Evolutionary conservation across 2,797 vertebrate genomes (phyloP).

Genomic region (Pachyuromys duprasi): DNA sequence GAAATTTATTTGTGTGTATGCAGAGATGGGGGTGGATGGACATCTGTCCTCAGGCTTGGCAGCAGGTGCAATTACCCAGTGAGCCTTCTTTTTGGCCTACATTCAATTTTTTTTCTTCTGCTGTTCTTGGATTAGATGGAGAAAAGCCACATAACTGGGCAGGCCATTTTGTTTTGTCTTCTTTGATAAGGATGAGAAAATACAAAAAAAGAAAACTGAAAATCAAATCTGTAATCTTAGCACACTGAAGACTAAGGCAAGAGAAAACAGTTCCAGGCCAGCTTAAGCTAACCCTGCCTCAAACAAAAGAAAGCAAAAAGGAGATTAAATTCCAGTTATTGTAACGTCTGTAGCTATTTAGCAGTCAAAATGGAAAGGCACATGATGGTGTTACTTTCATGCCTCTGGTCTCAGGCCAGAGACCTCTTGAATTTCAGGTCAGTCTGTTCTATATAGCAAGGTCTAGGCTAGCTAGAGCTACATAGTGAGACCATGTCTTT

Average conservation of each 20-base stretch:
- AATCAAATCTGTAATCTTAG: not conserved
- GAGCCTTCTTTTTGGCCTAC: not conserved
- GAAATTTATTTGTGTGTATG: not conserved
- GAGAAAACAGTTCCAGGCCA: not conserved
- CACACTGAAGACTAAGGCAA: not conserved
- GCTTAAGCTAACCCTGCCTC: not conserved
- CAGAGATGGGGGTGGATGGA: not conserved
- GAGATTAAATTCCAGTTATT: not conserved
- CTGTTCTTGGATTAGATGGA: not conserved
- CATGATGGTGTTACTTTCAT: not conserved
- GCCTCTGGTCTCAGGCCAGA: not conserved
- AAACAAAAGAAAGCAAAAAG: not conserved
- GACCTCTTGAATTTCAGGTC: not conserved
- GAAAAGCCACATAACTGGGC: not conserved
- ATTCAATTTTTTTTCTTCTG: not conserved
- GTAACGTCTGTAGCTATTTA: not conserved
- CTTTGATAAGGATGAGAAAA: not conserved
- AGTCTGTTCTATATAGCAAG: not conserved
- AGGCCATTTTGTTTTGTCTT: conserved; percentile 42
- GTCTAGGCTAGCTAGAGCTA: not conserved
- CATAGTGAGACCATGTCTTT: not conserved
- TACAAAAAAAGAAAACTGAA: not conserved
- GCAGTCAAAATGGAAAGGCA: not conserved
- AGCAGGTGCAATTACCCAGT: not conserved
- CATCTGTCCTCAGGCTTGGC: not conserved